These are phyloP conservation scores for Mesoclemmys tuberculata DNA, from an alignment of 2,113 vertebrate species.

Conservation along the genomic window DNA sequence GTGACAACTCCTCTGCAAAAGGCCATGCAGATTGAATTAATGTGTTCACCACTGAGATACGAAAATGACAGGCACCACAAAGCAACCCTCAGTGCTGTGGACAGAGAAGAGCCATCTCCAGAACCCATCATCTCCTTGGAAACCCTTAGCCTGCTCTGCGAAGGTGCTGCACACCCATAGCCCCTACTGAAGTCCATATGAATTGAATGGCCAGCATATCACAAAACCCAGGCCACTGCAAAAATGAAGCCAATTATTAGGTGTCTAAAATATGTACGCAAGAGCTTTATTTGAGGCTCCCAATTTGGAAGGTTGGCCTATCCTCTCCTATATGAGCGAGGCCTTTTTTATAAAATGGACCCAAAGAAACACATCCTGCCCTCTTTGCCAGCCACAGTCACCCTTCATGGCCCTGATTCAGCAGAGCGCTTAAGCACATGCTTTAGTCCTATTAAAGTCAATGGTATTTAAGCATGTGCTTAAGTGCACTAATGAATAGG, in stretches of 20 bases:
- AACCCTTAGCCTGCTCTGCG: not conserved
- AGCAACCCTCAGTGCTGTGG: conserved; percentile 26
- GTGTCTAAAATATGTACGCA: not conserved
- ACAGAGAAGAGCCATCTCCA: not conserved
- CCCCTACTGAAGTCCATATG: not conserved
- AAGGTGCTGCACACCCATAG: not conserved
- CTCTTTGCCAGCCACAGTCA: not conserved
- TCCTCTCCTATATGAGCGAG: not conserved
- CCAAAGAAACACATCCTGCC: not conserved
- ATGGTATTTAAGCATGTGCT: not conserved
- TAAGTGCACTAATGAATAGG: not conserved
- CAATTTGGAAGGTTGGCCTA: not conserved
- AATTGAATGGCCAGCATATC: not conserved
- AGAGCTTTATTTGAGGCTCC: not conserved
- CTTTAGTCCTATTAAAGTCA: not conserved
- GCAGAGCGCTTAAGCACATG: not conserved
- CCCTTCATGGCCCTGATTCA: not conserved
- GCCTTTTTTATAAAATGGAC: not conserved
- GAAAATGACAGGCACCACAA: not conserved
- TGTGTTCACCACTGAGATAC: not conserved
- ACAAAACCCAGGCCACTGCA: not conserved
- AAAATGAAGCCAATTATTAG: not conserved
- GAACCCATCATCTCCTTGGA: no score
- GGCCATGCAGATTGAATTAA: conserved; percentile 32
- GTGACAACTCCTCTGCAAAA: rapidly evolving